Evolutionary conservation across 1,140 invertebrate genomes (phyloP), one percentile per base, ranked within the genome.

Genomic region (Bilobella aurantiaca): DNA sequence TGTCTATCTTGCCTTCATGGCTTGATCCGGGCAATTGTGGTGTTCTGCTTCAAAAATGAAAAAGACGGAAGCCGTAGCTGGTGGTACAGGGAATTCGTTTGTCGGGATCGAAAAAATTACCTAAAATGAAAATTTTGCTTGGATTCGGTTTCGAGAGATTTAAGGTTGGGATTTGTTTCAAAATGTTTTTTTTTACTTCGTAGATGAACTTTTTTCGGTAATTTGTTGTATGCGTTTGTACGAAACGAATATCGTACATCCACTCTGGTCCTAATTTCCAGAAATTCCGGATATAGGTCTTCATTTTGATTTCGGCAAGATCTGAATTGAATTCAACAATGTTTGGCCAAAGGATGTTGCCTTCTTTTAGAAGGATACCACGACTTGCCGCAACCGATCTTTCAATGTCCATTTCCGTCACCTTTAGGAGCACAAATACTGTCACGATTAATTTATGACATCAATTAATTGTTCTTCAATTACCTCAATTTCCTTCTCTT

Each of bases 31-130:
- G 25, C 31, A 27, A 1, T 42, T 61, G 56, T 67, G 69, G 23
- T 53, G 31, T 27, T 28, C 23, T 21, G 68, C 58, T n/a, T 72
- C 70, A 59, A 72, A 62, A n/a, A 62, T 32, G 30, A 72, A 72
- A 57, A 64, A 72, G 12, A 72, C 67, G 21, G 67, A 69, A 18
- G 65, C 70, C 8, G 70, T 72, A 16, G 70, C 67, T 14, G n/a
- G 21, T 18, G 70, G 70, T 1, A 72, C 65, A 1, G 70, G 70
- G 47, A 47, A 29, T 27, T 42, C 28, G 16, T 27, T 12, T 5
- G 64, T 67, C 1, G 70, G 70, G 12, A 66, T 32, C 1, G 66
- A 71, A 28, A 65, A 71, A 31, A 69, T 64, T 1, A 65, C 69
- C 65, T 67, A 14, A 18, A 49, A 63, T 8, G 25, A 8, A 56